Base-by-base conservation (phyloP, 1,140 invertebrate genomes). In the Probaryconus sp. region DNA sequence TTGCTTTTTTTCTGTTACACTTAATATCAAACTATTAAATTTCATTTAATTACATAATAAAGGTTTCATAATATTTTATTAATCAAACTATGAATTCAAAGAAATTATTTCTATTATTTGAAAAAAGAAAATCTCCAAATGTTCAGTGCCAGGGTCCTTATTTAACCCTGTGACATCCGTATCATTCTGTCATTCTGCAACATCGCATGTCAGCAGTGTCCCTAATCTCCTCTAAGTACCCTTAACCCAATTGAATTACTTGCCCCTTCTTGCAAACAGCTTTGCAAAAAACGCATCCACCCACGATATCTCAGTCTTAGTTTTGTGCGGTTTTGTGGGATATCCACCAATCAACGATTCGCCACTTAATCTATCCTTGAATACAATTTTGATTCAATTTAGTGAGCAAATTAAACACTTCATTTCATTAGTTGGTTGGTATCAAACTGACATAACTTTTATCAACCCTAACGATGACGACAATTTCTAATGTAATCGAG, bases 231-330 rank as follows among this genome's bases (percentile, higher is more conserved):
- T 58, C 70, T 84, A 83, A 87, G 76, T 81, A 86, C 77, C 85
- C 80, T 85, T 85, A 86, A 86, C 83, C 83, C 83, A 85, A 87
- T 87, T 87, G 80, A 85, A 86, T 86, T 86, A 85, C 78, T 72
- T 55, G 71, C 60, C 60, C 63, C 70, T 61, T 75, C 70, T 73
- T 64, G 48, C 40, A 61, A n/a, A 30, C 63, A 53, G 30, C 74
- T 76, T 73, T 55, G 65, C 38, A 76, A n/a, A n/a, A n/a, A 65
- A 77, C 67, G 70, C 63, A 73, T 78, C 30, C 38, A 11, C 13
- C 56, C 53, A 45, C 28, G 71, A 65, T 72, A 72, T 71, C 58
- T 53, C 70, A 73, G 68, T 72, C 50, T 70, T 64, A 33, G 37
- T 42, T 68, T 72, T 40, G 7, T 69, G 60, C 45, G 51, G 60